Conservation (phyloP, 2,888 invertebrate genomes). For the Brenthis daphne region DNA sequence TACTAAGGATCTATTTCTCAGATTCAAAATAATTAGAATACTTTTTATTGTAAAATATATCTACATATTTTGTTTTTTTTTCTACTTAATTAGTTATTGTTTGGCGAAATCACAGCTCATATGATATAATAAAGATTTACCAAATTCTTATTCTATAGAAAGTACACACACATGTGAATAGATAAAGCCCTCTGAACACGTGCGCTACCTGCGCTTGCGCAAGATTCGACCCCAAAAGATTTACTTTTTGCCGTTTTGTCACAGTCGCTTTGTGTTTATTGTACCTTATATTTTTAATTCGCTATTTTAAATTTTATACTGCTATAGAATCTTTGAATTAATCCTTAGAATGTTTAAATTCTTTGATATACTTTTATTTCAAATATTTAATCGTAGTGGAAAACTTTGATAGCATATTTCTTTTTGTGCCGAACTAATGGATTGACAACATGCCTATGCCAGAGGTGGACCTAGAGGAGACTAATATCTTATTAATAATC, state of each 20-base stretch:
- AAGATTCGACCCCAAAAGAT: conserved; percentile 35
- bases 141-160: conserved; percentile 36
- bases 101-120: background rate
- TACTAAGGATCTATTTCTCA: too few relatives aligned
- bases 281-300: background rate
- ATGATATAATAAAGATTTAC: background rate
- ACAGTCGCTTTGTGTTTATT: conserved; percentile 17
- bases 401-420: too few relatives aligned
- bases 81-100: too few relatives aligned
- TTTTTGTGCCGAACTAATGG: too few relatives aligned
- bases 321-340: background rate
- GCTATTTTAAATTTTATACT: conserved; percentile 6
- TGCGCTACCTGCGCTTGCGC: conserved; percentile 50
- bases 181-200: conserved; percentile 44
- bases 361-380: too few relatives aligned
- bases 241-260: conserved; percentile 27
- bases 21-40: too few relatives aligned
- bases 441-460: too few relatives aligned
- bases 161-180: conserved; percentile 36
- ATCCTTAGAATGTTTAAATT: background rate
- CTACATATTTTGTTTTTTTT: too few relatives aligned
- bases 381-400: too few relatives aligned
- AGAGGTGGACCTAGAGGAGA: too few relatives aligned
- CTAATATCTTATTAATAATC: too few relatives aligned
- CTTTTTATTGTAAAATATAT: too few relatives aligned